phyloP scores from a whole-genome alignment of 2,888 invertebrate genomes.

The Crioceris asparagi region DNA sequence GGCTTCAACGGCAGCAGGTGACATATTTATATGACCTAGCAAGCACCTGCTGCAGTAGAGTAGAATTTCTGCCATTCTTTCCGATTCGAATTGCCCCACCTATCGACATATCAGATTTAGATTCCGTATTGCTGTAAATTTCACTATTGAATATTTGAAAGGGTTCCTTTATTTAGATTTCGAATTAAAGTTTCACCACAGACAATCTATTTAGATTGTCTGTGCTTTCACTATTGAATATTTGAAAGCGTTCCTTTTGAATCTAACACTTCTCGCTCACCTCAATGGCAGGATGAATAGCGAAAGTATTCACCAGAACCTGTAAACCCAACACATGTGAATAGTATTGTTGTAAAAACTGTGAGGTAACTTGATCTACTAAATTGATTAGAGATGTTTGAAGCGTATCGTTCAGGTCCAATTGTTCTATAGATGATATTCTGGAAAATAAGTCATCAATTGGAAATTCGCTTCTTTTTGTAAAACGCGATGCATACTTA shows the following conservation, averaged over 20 bases:
- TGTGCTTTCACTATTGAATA: no score
- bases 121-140: no score
- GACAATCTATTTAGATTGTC: no score
- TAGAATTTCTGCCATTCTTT: slow-evolving; percentile 34
- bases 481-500: slow-evolving; percentile 28
- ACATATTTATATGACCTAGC: slow-evolving; percentile 40
- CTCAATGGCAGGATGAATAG: slow-evolving; percentile 31
- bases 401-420: slow-evolving; percentile 44
- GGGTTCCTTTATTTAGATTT: no score
- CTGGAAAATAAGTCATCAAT: slow-evolving; percentile 35
- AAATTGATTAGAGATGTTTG: slow-evolving; percentile 35
- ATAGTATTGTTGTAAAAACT: slow-evolving; percentile 70
- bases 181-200: no score
- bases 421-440: slow-evolving; percentile 55
- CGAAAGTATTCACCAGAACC: slow-evolving; percentile 71
- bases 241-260: no score
- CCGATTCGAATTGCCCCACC: slow-evolving; percentile 21
- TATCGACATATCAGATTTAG: no score
- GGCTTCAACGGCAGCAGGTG: slow-evolving; percentile 36
- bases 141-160: no score
- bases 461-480: no score
- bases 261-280: no score
- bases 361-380: slow-evolving; percentile 55
- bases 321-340: slow-evolving; percentile 67
- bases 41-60: slow-evolving; percentile 35